A percentile compares a stretch with the other conserved stretches of the same genome.
These are phyloP conservation scores for Ginglymostoma cirratum DNA, from an alignment of 2,113 vertebrate genomes.

Conservation along the genomic window DNA sequence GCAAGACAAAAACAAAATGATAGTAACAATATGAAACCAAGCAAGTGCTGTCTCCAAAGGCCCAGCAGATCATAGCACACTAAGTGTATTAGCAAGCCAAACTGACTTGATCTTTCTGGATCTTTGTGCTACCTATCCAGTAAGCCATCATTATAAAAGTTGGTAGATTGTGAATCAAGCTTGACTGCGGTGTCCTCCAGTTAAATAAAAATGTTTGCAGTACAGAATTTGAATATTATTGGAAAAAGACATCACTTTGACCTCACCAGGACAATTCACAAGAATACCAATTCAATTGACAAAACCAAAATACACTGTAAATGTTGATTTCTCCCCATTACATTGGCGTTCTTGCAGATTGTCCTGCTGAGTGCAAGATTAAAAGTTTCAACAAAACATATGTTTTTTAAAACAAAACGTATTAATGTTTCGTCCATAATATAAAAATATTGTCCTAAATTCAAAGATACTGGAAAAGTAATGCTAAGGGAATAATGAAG, in stretches of 20 bases:
- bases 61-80: neutral
- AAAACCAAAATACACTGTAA: no score
- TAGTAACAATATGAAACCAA: neutral
- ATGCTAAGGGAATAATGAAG: neutral
- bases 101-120: neutral
- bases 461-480: neutral
- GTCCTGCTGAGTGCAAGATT: no score
- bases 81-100: neutral
- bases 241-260: no score
- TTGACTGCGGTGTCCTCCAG: neutral
- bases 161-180: neutral
- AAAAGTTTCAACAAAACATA: no score
- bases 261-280: no score
- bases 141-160: neutral
- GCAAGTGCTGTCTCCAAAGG: neutral
- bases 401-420: no score
- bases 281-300: no score
- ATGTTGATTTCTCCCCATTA: no score
- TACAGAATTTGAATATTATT: no score
- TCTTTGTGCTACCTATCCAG: neutral
- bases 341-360: no score
- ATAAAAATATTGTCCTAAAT: neutral
- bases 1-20: neutral
- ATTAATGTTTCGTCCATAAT: neutral
- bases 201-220: neutral